Base-by-base conservation (phyloP, 2,113 vertebrate species). In the Eulemur macaco region DNA sequence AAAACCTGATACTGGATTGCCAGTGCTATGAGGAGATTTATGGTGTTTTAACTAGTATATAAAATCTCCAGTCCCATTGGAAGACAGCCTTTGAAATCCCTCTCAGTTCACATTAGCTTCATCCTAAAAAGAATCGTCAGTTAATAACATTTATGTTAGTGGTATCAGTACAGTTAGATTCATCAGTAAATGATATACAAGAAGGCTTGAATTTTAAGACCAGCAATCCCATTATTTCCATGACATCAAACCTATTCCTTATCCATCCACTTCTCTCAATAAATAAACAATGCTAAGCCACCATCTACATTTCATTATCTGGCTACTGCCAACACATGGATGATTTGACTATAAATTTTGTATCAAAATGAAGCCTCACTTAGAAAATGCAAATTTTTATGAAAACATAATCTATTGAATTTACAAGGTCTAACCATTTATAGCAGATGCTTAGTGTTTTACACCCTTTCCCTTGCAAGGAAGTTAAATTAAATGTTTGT, bases 81-180 rank as follows among this genome's bases (percentile, higher is more conserved):
- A 98, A 98, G 97, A 98, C 97, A 98, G 98, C 98, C 98, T 98
- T 98, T 95, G 96, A 97, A 98, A 97, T 90, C 91, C 34, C 95
- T 98, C 98, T 98, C 87, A 97, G 2, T 84, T 84, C 98, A 98
- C 97, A 98, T 99, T 98, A 99, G 98, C 98, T 98, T 98, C 97
- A 97, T 91, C 97, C 98, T 98, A 97, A 87, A 98, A 95, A 99
- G 98, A 98, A 98, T 99, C 99, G 99, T 94, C 95, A 97, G 94
- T 96, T 97, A 98, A 97, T 98, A 98, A 98, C 98, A 98, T 98
- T 97, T 98, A 97, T 98, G 98, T 99, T 98, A 99, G 97, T 98
- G 97, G 97, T 98, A 98, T 98, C 99, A 99, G 99, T 98, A 98
- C 98, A 98, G 99, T 99, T 98, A 99, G 98, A 98, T 98, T 98